phyloP scores from a whole-genome alignment of 2,797 vertebrate genomes.

The Euthynnus affinis region DNA sequence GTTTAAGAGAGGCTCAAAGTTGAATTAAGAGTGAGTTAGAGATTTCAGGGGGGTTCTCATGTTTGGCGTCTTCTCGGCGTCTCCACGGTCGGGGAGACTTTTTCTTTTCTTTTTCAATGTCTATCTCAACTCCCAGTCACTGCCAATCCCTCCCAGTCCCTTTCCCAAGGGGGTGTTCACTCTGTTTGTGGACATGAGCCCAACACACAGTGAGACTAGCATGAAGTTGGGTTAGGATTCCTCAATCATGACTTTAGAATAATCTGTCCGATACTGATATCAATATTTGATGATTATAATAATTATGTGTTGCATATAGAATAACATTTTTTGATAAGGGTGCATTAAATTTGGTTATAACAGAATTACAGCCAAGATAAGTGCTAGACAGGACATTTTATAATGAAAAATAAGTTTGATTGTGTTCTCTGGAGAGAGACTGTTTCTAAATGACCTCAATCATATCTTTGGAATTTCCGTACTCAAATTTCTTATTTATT shows the following conservation, averaged over 20 bases:
- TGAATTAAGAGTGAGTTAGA: slow-evolving; percentile 33
- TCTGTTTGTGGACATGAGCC: slow-evolving; percentile 1
- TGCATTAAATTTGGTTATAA: background rate
- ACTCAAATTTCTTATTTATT: no score
- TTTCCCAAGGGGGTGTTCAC: background rate
- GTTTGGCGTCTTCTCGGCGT: slow-evolving; percentile 26
- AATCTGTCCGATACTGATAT: background rate
- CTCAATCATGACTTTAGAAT: background rate
- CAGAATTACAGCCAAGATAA: background rate
- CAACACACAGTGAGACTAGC: background rate
- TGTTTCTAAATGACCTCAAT: no score
- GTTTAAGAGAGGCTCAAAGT: slow-evolving; percentile 20
- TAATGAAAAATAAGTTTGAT: no score
- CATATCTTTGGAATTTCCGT: no score
- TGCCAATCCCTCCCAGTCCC: background rate
- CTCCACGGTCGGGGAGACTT: background rate
- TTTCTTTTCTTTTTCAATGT: background rate
- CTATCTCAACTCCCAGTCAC: slow-evolving; percentile 12
- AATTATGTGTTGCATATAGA: no score
- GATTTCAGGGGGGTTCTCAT: slow-evolving; percentile 26
- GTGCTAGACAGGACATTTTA: no score
- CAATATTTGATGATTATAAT: no score
- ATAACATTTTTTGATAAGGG: no score
- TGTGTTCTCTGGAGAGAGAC: no score
- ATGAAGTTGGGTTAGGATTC: background rate